Base-by-base conservation (phyloP, 2,797 vertebrate genomes). In the Falco rusticolus region DNA sequence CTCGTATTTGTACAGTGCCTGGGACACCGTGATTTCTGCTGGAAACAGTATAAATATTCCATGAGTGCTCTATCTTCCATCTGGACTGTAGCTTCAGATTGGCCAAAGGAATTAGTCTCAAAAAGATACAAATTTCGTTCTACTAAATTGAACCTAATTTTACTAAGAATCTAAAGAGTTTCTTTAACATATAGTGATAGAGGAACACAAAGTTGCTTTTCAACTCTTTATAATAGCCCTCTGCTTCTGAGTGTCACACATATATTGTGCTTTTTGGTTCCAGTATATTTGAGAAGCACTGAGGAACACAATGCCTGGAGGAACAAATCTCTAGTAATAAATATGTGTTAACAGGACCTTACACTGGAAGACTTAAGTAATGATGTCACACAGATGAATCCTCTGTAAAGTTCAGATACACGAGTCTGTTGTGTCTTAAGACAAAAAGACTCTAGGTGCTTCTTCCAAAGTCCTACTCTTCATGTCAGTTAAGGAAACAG, bases 1-100 rank as follows among this genome's bases (percentile, higher is more conserved):
- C 68, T 82, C 86, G 15, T 93, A 41, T 91, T 92, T 87, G 59
- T 89, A 28, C 51, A 65, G 39, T 95, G 70, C 34, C 51, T 90
- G 74, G 59, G 28, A 94, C 54, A 84, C 70, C 84, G 41, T 80
- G 60, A 28, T 63, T 91, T 37, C 63, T 84, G 47, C 29, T 84
- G 59, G 63, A 90, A 90, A 72, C 29, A 69, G 16, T 51, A 16
- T 87, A 79, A 57, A 43, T 89, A 29, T 87, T 86, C 79, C 78
- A 39, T 59, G 69, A 69, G 19, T 60, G 57, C 31, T 95, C 91
- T 88, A 18, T 86, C 69, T 84, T 94, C 85, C 61, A n/a, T 69
- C 47, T 87, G 51, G 65, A 87, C 80, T 87, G 72, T 47, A 90
- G 29, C 57, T 50, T 86, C 57, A 88, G 79, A 75, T 22, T 54